Evolutionary conservation across 1,140 invertebrate species (phyloP), one percentile per base, ranked within the genome.

Genomic region (Panagrolaimus sp.): DNA sequence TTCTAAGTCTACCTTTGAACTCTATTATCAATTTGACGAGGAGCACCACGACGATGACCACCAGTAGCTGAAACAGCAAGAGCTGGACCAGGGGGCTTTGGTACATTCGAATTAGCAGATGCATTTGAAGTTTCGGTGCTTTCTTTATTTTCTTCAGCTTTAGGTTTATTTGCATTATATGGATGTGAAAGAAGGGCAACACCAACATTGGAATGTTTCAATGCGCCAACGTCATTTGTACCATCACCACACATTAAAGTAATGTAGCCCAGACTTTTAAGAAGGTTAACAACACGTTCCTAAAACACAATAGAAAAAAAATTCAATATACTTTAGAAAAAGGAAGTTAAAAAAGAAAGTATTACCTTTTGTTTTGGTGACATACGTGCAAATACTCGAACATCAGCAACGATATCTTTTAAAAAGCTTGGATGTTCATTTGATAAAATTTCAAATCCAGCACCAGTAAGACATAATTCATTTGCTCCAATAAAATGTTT

Each of bases 231-330:
- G 87, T 99, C 96, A 85, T 99, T 99, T 1, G 96, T 99, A 70
- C 96, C 96, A 87, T 99, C 96, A n/a, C 96, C 96, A 84, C 96
- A 98, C 96, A 99, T 99, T 0, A 99, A 84, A 0, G 94, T 96
- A 3, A 87, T 87, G 81, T 89, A 95, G 23, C 96, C 96, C 1
- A 93, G 82, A 38, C 88, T 86, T 84, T 96, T 96, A 38, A 98
- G 84, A 9, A 89, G 88, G 1, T 92, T 90, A 46, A 98, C 91
- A 1, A 97, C 91, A 83, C 89, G 90, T 85, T 99, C 96, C 85
- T 38, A 38, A n/a, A 38, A 38, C 31, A 38, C 31, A n/a, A n/a
- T n/a, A 38, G 31, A 38, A 38, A 38, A 38, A 38, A 38, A 38
- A 38, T 7, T 38, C 31, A 38, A 38, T 38, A 4, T 4, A 38